Evolutionary conservation across 2,113 vertebrate genomes (phyloP).

Genomic region (Monopterus albus): DNA sequence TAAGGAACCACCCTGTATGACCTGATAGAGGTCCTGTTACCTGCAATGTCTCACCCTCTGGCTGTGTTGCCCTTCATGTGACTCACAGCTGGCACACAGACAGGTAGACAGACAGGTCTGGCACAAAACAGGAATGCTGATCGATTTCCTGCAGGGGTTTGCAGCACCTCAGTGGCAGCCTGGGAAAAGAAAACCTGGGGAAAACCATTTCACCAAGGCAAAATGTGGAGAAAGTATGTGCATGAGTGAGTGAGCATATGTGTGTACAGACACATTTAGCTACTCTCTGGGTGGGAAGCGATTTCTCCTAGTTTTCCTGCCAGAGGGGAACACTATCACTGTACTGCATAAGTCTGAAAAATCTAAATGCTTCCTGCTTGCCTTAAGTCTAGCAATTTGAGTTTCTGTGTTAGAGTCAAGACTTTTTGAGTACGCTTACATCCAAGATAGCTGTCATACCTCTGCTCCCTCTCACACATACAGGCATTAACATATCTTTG

Average conservation of each 20-base stretch:
- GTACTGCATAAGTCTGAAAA: slow-evolving; percentile 36
- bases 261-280: slow-evolving; percentile 3
- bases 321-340: slow-evolving; percentile 18
- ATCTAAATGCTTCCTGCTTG: slow-evolving; percentile 25
- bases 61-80: slow-evolving; percentile 52
- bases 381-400: slow-evolving; percentile 24
- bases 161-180: slow-evolving; percentile 23
- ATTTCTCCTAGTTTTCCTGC: slow-evolving; percentile 11
- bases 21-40: slow-evolving; percentile 30
- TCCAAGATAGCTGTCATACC: slow-evolving; percentile 30
- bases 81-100: slow-evolving; percentile 37
- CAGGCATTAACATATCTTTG: slow-evolving; percentile 5
- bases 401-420: slow-evolving; percentile 23
- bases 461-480: neutral
- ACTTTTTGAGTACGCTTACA: slow-evolving; percentile 31
- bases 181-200: slow-evolving; percentile 33
- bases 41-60: slow-evolving; percentile 51
- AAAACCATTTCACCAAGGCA: slow-evolving; percentile 30
- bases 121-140: slow-evolving; percentile 44
- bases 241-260: slow-evolving; percentile 9
- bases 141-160: slow-evolving; percentile 56
- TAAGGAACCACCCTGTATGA: neutral
- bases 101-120: slow-evolving; percentile 55
- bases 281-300: slow-evolving; percentile 7
- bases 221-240: slow-evolving; percentile 9